Conservation (phyloP, 2,113 vertebrate genomes). For the Ariopsis seemanni region DNA sequence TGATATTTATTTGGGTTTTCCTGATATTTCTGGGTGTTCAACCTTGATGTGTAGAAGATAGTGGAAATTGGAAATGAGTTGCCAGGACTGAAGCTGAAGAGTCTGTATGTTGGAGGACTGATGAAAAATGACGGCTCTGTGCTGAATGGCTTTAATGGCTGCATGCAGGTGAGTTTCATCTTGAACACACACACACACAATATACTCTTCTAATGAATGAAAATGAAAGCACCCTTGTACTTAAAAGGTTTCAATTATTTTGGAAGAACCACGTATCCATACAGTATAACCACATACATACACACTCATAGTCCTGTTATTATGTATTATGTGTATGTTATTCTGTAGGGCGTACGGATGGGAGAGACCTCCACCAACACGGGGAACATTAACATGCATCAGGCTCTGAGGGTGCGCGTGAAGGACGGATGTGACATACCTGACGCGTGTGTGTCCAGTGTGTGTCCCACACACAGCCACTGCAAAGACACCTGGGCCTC, state of each 20-base stretch:
- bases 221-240: neutral
- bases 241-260: neutral
- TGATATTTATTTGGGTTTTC: neutral
- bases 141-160: slow-evolving; percentile 79
- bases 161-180: slow-evolving; percentile 79
- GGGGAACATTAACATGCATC: slow-evolving; percentile 78
- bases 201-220: neutral
- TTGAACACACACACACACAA: neutral
- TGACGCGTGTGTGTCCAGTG: slow-evolving; percentile 74
- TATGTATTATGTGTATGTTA: neutral
- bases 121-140: slow-evolving; percentile 74
- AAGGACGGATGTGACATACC: slow-evolving; percentile 77
- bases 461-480: slow-evolving; percentile 79
- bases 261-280: neutral
- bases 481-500: slow-evolving; percentile 80
- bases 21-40: neutral
- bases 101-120: slow-evolving; percentile 77
- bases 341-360: slow-evolving; percentile 81
- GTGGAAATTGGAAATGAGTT: slow-evolving; percentile 85
- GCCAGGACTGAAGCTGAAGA: slow-evolving; percentile 81
- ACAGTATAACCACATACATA: neutral
- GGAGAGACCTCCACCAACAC: slow-evolving; percentile 83
- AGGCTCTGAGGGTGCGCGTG: slow-evolving; percentile 76
- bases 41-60: slow-evolving; percentile 64
- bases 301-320: neutral